A percentile compares a stretch with the other conserved stretches of the same genome.
These are phyloP conservation scores for Calephelis virginiensis DNA, from an alignment of 1,140 invertebrate species.

Conservation along the genomic window DNA sequence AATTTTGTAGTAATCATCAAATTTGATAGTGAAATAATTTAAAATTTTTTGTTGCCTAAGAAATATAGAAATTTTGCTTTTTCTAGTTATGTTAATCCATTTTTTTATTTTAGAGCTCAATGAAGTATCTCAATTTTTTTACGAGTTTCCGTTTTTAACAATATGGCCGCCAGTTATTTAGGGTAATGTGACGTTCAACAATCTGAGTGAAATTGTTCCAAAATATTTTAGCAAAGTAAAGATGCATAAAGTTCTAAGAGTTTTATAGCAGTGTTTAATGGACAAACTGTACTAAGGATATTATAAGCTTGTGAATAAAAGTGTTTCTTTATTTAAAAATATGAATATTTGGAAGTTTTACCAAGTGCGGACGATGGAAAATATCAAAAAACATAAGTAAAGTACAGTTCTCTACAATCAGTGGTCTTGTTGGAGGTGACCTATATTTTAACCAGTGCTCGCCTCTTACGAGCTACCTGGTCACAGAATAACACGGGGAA, in stretches of 20 bases:
- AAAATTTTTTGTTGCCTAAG: not conserved
- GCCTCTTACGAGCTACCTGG: no score
- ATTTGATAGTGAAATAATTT: not conserved
- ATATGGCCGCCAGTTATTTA: conserved; percentile 79
- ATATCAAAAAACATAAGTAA: no score
- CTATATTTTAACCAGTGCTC: no score
- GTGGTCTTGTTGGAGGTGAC: no score
- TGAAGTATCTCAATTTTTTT: conserved; percentile 32
- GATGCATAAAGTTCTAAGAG: conserved; percentile 71
- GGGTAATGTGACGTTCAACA: conserved; percentile 78
- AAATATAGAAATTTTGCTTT: not conserved
- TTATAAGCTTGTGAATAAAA: conserved; percentile 68
- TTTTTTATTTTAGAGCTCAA: conserved; percentile 25
- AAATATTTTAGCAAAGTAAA: conserved; percentile 70
- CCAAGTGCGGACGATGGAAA: no score
- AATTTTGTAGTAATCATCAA: not conserved
- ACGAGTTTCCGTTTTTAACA: conserved; percentile 69
- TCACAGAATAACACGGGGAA: no score
- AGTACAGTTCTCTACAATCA: no score
- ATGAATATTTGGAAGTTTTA: no score
- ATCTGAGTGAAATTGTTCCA: conserved; percentile 74
- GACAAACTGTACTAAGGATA: conserved; percentile 57
- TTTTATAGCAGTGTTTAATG: conserved; percentile 75
- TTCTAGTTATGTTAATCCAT: not conserved
- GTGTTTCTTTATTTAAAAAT: no score